These are phyloP conservation scores for Plagodis dolabraria DNA, from an alignment of 2,888 invertebrate genomes.

Conservation along the genomic window DNA sequence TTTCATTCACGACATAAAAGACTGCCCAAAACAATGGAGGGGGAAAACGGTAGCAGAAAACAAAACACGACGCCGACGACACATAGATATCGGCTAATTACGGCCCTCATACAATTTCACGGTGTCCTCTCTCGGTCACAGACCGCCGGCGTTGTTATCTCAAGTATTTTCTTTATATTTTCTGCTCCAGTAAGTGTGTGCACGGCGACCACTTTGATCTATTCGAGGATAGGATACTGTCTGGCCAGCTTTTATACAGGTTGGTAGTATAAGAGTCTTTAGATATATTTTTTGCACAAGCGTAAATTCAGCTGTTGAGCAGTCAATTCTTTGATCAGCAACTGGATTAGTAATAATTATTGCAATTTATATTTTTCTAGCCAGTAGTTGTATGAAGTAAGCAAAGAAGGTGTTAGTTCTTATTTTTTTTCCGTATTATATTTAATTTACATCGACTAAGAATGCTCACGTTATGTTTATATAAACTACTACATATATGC, in stretches of 20 bases:
- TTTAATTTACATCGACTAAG: too few relatives aligned
- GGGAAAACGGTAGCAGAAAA: conserved; percentile 6
- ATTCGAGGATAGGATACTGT: conserved; percentile 31
- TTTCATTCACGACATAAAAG: conserved; percentile 2
- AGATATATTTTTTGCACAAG: too few relatives aligned
- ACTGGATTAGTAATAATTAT: too few relatives aligned
- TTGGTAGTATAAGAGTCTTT: not conserved
- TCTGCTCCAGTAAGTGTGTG: conserved; percentile 35
- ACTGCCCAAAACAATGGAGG: conserved; percentile 6
- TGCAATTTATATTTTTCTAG: too few relatives aligned
- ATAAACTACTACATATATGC: too few relatives aligned
- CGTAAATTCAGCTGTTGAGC: too few relatives aligned
- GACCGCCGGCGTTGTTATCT: conserved; percentile 28
- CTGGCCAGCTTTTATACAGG: conserved; percentile 14
- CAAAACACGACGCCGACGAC: conserved; percentile 7
- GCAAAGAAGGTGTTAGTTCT: too few relatives aligned
- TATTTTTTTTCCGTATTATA: too few relatives aligned
- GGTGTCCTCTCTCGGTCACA: conserved; percentile 27
- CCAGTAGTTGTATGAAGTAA: too few relatives aligned
- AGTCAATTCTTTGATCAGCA: too few relatives aligned
- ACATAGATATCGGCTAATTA: conserved; percentile 27
- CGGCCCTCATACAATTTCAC: conserved; percentile 33
- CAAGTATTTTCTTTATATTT: conserved; percentile 39
- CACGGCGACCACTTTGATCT: conserved; percentile 33
- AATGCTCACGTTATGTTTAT: too few relatives aligned